These are phyloP conservation scores for Synchiropus splendidus DNA, from an alignment of 2,113 vertebrate genomes.

Conservation along the genomic window DNA sequence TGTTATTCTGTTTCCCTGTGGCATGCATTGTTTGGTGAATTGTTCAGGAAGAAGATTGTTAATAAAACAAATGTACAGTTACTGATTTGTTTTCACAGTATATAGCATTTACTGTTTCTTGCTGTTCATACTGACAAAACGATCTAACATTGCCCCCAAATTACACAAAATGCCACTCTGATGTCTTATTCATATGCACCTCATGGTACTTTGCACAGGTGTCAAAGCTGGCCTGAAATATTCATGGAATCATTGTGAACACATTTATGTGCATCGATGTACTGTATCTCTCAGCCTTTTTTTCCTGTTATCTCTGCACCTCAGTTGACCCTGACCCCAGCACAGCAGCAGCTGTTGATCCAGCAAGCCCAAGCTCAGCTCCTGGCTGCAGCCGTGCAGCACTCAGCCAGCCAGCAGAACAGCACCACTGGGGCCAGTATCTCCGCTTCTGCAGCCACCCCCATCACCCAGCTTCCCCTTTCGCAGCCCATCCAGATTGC, in stretches of 20 bases:
- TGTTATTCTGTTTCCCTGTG: too few relatives aligned
- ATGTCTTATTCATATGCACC: background rate
- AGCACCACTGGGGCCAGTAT: slow-evolving; percentile 91
- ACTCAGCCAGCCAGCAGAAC: slow-evolving; percentile 94
- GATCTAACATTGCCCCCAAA: too few relatives aligned
- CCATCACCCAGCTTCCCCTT: slow-evolving; percentile 94
- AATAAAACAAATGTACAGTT: too few relatives aligned
- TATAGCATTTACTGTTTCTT: too few relatives aligned
- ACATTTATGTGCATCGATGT: background rate
- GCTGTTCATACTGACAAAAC: too few relatives aligned
- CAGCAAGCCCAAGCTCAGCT: slow-evolving; percentile 98
- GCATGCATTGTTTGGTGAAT: too few relatives aligned
- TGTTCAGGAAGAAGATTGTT: too few relatives aligned
- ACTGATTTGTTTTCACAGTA: too few relatives aligned
- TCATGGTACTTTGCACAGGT: slow-evolving; percentile 11
- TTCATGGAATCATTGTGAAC: slow-evolving; percentile 17
- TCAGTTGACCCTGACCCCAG: slow-evolving; percentile 89
- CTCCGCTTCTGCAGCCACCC: slow-evolving; percentile 95
- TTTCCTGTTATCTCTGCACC: background rate
- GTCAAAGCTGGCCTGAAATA: slow-evolving; percentile 7
- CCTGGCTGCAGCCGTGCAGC: slow-evolving; percentile 93
- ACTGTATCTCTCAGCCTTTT: background rate
- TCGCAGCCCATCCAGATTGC: slow-evolving; percentile 97
- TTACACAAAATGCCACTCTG: too few relatives aligned
- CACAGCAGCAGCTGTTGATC: slow-evolving; percentile 91